Evolutionary conservation across 2,888 invertebrate genomes (phyloP).

Genomic region (Laothoe populi): DNA sequence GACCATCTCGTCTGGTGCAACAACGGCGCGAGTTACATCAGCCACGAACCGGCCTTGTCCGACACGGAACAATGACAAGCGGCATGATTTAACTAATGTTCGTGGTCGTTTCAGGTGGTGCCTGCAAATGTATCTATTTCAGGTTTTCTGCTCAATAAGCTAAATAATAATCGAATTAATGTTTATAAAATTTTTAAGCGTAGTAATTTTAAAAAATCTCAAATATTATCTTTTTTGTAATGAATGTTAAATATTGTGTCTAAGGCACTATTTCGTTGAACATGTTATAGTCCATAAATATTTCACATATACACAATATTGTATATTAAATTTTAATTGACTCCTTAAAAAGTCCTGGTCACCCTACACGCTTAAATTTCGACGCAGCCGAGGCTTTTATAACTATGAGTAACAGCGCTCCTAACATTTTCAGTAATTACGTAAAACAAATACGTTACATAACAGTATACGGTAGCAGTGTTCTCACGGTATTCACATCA

Average conservation of each 20-base stretch:
- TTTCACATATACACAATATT: background rate
- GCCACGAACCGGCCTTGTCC: constrained; percentile 75
- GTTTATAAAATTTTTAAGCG: background rate
- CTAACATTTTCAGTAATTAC: constrained; percentile 35
- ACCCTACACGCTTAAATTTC: constrained; percentile 35
- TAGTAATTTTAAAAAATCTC: background rate
- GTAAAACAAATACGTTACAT: background rate
- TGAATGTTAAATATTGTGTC: too few species aligned
- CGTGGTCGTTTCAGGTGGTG: constrained; percentile 42
- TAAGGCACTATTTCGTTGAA: background rate
- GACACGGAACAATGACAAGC: constrained; percentile 74
- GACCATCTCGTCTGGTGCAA: constrained; percentile 75
- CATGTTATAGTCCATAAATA: background rate
- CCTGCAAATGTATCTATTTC: background rate
- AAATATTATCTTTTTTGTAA: background rate
- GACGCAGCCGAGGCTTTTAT: constrained; percentile 4
- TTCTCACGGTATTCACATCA: background rate
- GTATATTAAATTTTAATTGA: background rate
- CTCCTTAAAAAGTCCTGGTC: constrained; percentile 31
- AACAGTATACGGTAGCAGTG: constrained; percentile 4
- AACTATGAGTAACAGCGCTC: constrained; percentile 26
- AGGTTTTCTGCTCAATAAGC: background rate
- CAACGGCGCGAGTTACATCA: constrained; percentile 69
- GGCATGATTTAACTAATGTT: constrained; percentile 43
- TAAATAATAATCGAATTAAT: background rate